Evolutionary conservation across 1,140 invertebrate genomes (phyloP).

Genomic region (Protaetia brevitarsis): DNA sequence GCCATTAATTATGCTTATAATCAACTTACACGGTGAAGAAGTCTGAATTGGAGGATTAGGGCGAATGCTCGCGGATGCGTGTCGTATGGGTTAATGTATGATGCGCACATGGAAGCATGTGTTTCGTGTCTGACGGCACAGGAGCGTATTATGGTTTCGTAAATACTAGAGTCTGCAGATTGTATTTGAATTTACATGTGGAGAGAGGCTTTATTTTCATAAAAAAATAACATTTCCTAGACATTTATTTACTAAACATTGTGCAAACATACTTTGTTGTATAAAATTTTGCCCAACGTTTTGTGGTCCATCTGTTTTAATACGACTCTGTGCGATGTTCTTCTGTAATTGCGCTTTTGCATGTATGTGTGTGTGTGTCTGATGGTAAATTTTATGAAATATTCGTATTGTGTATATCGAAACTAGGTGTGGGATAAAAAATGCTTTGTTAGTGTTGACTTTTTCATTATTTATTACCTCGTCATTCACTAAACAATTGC

Average conservation of each 20-base stretch:
- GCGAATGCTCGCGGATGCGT: conserved; percentile 3
- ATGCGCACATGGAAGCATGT: not conserved
- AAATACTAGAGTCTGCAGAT: not conserved
- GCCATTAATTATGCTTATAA: conserved; percentile 16
- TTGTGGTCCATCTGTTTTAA: not conserved
- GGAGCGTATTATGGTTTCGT: not conserved
- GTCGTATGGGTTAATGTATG: not conserved
- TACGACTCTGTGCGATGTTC: no score
- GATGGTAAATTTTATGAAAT: not conserved
- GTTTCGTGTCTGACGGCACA: not conserved
- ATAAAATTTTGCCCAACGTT: not conserved
- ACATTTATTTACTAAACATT: no score
- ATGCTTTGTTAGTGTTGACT: not conserved
- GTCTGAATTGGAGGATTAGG: conserved; percentile 8
- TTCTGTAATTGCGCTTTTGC: not conserved
- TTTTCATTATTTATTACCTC: not conserved
- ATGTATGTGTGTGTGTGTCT: not conserved
- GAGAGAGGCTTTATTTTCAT: no score
- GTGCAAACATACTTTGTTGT: not conserved
- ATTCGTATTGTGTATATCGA: not conserved
- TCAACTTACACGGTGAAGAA: conserved; percentile 15
- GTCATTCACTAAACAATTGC: not conserved
- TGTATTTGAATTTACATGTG: no score
- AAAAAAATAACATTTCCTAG: no score
- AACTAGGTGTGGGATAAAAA: not conserved